Base-by-base conservation (phyloP, 2,888 invertebrate genomes). In the Parochlus steinenii region DNA sequence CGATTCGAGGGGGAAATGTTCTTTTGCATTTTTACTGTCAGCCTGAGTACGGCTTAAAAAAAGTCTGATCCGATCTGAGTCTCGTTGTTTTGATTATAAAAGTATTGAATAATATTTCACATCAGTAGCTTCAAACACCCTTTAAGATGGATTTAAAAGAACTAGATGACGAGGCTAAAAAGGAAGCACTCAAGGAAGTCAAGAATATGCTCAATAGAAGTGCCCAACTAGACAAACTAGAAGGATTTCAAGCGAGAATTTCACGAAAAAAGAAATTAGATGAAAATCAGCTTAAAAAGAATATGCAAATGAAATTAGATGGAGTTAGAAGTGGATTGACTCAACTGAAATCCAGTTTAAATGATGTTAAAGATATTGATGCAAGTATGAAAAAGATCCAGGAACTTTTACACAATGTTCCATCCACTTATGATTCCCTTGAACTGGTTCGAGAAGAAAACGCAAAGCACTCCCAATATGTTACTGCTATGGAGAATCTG, bases 241-340 rank as follows among this genome's bases (percentile, higher is more conserved):
- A 59, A 10, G 56, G 56, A 39, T 59, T 55, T 39, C 52, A 53
- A 6, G 52, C 55, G 43, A 49, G 57, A 18, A 74, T 79, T 40
- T 67, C 71, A 7, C 66, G 80, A 39, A 80, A 82, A 46, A 81
- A 89, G 63, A 80, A 82, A 2, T 87, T 90, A 4, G 86, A 90
- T 6, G 92, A 93, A 56, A 87, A 89, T 2, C 81, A 89, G 68
- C 55, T 98, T 15, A 95, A 97, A 61, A 92, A 95, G n/a, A 93
- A 93, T 2, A 89, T 98, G 65, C 95, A 98, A 56, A 89, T 92
- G 42, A 95, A 98, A 59, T 62, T 98, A 36, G 97, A 98, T 59
- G 95, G 93, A 1, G 95, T 98, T 1, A 74, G 85, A 46, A 82
- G 86, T 8, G 97, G 97, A 0, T 69, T 98, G 12, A 81, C 81